Evolutionary conservation across 2,113 vertebrate species (phyloP).

Genomic region (Anthoscopus minutus): DNA sequence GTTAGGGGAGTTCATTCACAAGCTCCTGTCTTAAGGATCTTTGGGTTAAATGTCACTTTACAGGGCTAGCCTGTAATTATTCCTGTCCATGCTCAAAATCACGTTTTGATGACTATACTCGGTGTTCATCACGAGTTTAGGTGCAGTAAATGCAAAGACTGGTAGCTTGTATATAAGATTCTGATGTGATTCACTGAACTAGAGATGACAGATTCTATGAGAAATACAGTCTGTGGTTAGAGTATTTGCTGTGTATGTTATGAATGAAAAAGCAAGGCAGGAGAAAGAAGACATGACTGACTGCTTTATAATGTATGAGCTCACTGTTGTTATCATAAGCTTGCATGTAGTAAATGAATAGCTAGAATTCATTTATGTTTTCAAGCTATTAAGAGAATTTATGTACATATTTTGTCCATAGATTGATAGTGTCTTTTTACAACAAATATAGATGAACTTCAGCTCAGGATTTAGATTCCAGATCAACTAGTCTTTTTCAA

Average conservation of each 20-base stretch:
- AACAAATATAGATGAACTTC: not conserved
- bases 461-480: not conserved
- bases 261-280: not conserved
- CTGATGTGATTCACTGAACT: not conserved
- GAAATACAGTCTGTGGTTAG: not conserved
- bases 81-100: not conserved
- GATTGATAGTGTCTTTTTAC: not conserved
- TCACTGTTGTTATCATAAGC: not conserved
- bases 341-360: not conserved
- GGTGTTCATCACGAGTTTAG: not conserved
- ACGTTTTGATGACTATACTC: not conserved
- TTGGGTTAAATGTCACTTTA: not conserved
- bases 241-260: not conserved
- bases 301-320: not conserved
- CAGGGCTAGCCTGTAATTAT: not conserved
- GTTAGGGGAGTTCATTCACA: not conserved
- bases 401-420: not conserved
- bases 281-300: not conserved
- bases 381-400: not conserved
- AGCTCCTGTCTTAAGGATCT: not conserved
- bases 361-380: not conserved
- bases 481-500: not conserved
- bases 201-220: not conserved
- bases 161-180: not conserved
- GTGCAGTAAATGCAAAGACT: not conserved